Conservation (phyloP, 2,888 invertebrate species). For the Melanophora roralis region DNA sequence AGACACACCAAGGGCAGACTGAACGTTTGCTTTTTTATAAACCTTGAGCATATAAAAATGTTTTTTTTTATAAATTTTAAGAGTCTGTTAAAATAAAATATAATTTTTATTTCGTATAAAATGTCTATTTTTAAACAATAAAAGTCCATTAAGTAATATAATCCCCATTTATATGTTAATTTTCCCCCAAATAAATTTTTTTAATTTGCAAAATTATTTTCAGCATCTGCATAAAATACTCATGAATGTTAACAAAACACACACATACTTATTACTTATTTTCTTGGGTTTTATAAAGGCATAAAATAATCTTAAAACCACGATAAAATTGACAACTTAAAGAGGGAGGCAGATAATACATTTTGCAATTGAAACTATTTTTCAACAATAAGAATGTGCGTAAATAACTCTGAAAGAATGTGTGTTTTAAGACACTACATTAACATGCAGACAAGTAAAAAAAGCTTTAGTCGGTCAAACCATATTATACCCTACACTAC, state of each 20-base stretch:
- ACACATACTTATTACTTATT: no score
- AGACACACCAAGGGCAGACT: no score
- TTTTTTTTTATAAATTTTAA: no score
- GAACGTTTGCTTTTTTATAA: no score
- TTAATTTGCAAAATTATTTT: constrained; percentile 41
- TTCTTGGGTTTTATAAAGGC: background rate
- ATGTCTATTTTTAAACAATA: constrained; percentile 1
- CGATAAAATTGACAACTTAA: background rate
- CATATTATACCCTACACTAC: no score
- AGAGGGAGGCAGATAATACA: background rate
- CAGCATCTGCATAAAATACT: constrained; percentile 48
- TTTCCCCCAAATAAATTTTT: constrained; percentile 1
- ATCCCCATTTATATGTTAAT: constrained; percentile 54
- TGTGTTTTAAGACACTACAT: constrained; percentile 41
- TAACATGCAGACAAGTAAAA: background rate
- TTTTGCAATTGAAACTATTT: constrained; percentile 49
- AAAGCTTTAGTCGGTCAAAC: no score
- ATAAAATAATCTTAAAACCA: background rate
- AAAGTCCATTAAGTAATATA: constrained; percentile 1
- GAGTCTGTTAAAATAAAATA: no score
- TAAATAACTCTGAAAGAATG: constrained; percentile 50
- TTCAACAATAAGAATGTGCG: constrained; percentile 20
- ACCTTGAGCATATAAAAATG: no score
- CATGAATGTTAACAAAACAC: constrained; percentile 31
- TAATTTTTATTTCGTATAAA: no score